These are phyloP conservation scores for Pyrrhura leucotis DNA, from an alignment of 2,797 vertebrate genomes.

Conservation along the genomic window DNA sequence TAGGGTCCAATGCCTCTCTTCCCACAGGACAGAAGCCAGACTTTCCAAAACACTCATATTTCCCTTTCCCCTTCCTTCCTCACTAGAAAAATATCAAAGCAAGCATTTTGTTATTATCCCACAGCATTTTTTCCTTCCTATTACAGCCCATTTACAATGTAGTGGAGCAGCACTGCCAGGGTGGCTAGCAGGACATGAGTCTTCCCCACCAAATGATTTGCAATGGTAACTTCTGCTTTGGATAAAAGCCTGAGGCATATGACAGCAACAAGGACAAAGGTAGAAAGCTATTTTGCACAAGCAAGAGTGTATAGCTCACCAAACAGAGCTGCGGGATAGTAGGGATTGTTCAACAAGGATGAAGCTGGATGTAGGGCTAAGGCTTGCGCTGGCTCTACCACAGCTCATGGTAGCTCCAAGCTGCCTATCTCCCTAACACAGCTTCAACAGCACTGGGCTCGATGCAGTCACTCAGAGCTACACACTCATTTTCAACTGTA, in stretches of 20 bases:
- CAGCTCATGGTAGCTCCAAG: neutral
- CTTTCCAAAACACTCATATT: neutral
- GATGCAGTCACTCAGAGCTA: neutral
- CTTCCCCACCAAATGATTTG: neutral
- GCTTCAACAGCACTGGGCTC: neutral
- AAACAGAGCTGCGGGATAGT: neutral
- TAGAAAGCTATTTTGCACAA: neutral
- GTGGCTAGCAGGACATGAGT: neutral
- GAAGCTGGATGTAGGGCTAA: neutral
- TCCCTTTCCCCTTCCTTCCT: neutral
- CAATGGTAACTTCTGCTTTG: neutral
- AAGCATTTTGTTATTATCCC: neutral
- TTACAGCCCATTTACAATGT: neutral
- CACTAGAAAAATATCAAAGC: neutral
- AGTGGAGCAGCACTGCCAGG: neutral
- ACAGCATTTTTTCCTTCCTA: neutral
- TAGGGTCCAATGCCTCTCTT: neutral
- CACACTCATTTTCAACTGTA: neutral
- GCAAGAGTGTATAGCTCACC: neutral
- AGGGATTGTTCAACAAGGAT: neutral
- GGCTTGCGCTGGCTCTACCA: neutral
- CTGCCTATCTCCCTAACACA: neutral
- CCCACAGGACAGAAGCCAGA: neutral
- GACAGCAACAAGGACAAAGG: neutral
- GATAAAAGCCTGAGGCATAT: neutral